Percentiles rank a stretch among this genome's conserved stretches.
Evolutionary conservation across 2,113 vertebrate genomes (phyloP).

Genomic region (Bambusicola thoracicus): DNA sequence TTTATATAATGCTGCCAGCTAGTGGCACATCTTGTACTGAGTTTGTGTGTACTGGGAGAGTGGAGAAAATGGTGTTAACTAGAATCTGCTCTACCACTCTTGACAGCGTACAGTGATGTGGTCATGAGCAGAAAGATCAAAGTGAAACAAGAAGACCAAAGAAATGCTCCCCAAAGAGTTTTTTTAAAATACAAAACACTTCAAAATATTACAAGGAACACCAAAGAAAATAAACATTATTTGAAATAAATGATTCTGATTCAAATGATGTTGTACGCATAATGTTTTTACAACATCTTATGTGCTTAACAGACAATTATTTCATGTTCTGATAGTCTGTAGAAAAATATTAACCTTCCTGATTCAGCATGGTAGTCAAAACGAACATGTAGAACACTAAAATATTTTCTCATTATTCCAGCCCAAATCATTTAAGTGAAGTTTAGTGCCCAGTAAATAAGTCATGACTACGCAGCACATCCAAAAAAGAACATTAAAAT

Average conservation of each 20-base stretch:
- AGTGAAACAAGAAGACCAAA: not conserved
- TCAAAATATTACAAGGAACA: not conserved
- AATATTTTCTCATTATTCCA: not conserved
- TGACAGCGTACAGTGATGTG: not conserved
- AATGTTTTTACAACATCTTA: not conserved
- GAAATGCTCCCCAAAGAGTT: not conserved
- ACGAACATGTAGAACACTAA: not conserved
- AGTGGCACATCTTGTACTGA: slow-evolving; percentile 73
- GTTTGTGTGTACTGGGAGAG: not conserved
- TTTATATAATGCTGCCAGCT: slow-evolving; percentile 82
- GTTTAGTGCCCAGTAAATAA: not conserved
- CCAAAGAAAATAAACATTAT: not conserved
- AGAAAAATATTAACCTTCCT: not conserved
- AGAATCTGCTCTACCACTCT: not conserved
- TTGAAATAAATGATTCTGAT: not conserved
- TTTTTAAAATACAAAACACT: not conserved
- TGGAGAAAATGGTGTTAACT: not conserved
- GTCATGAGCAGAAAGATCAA: not conserved
- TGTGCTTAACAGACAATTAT: not conserved
- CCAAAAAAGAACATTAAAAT: not conserved
- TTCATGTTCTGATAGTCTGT: not conserved
- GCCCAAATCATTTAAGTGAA: not conserved
- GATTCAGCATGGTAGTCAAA: not conserved
- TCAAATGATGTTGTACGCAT: not conserved
- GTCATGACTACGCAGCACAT: not conserved